Base-by-base conservation (phyloP, 2,113 vertebrate species). In the Leucopsar rothschildi region DNA sequence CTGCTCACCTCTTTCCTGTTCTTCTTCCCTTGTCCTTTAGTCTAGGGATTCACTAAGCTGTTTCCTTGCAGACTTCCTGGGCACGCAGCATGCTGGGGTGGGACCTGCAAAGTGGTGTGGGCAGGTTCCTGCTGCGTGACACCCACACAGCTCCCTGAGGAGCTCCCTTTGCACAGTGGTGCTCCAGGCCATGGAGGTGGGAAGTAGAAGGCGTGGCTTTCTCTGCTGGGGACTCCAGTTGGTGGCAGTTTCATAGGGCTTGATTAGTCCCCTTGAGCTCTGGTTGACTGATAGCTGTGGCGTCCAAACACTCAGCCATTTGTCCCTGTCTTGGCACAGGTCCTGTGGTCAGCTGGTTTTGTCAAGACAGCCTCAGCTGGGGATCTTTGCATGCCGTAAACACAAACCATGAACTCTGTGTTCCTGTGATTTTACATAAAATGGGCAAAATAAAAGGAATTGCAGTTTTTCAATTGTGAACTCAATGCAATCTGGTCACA, bases 71-170 rank as follows among this genome's bases (percentile, higher is more conserved):
- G 80, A 4, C 7, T 13, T 47, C 4, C 18, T 15, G 50, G 35
- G 69, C 0, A 0, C 22, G 10, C 0, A 1, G 35, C 22, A 5
- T 0, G 1, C 37, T 45, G 40, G 23, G 13, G 19, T 55, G 37
- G 56, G 22, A 45, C 14, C 2, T 1, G 1, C 9, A 29, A 2
- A 59, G 15, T 22, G 35, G 6, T 2, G 37, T 33, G 27, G 9
- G 15, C 57, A 39, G 39, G 27, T 82, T 65, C 39, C 55, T 53
- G 40, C 3, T 6, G 5, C 47, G 28, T 42, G 47, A 35, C 33
- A 4, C 14, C 35, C 11, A 25, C 66, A 10, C 1, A 10, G 27
- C 40, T 82, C 31, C 52, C 63, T 37, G 10, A 6, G 75, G 70
- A 70, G 21, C n/a, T 60, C 40, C 0, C 12, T 14, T 13, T 63